phyloP scores from a whole-genome alignment of 2,888 invertebrate genomes.

The Leptogaster cylindrica region DNA sequence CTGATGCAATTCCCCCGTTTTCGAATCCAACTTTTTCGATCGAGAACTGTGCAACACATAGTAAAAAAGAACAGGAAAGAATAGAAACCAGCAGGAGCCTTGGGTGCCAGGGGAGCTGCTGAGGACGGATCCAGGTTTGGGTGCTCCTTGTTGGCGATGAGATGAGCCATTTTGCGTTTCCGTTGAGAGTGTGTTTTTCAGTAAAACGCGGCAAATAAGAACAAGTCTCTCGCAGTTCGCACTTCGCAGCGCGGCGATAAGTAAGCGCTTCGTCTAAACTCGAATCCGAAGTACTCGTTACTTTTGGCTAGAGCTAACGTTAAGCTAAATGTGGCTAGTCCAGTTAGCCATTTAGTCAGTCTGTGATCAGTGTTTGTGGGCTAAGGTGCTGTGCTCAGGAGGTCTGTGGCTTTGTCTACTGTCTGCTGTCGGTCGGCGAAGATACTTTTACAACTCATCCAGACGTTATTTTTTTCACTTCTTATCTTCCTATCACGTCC shows the following conservation, averaged over 20 bases:
- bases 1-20: too few species aligned
- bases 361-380: conserved; percentile 41
- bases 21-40: too few species aligned
- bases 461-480: conserved; percentile 1
- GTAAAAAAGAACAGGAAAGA: too few species aligned
- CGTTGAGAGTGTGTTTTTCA: conserved; percentile 3
- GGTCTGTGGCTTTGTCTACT: neutral
- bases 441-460: neutral
- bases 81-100: too few species aligned
- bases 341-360: conserved; percentile 39
- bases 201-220: conserved; percentile 7
- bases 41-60: too few species aligned
- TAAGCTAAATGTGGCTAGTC: conserved; percentile 25
- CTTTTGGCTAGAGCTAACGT: conserved; percentile 24
- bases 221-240: conserved; percentile 1
- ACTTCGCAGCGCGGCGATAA: neutral
- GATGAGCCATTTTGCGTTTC: too few species aligned
- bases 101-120: too few species aligned
- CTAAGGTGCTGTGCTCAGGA: conserved; percentile 1
- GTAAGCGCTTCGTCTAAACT: conserved; percentile 24
- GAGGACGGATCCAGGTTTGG: too few species aligned
- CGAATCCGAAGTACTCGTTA: conserved; percentile 27
- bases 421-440: neutral
- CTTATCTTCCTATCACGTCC: conserved; percentile 11
- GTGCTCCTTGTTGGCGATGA: too few species aligned